Conservation (phyloP, 2,797 vertebrate genomes). For the Falco peregrinus region DNA sequence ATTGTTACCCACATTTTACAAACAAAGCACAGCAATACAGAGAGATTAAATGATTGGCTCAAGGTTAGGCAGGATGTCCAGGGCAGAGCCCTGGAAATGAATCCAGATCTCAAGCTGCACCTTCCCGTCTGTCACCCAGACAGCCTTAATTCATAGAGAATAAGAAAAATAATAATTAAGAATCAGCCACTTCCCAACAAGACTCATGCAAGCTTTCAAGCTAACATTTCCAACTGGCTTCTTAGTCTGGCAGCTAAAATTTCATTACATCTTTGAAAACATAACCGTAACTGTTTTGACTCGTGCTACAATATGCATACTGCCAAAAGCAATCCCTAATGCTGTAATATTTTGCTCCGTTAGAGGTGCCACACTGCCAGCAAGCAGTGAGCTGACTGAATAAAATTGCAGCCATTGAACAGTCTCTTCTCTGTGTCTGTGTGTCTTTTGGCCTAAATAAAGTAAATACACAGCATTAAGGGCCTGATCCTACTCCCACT, state of each 20-base stretch:
- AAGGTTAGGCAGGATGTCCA: not conserved
- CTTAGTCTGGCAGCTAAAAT: conserved; percentile 6
- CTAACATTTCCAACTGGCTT: not conserved
- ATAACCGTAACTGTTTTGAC: not conserved
- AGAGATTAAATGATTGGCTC: not conserved
- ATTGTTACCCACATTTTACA: not conserved
- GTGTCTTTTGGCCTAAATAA: conserved; percentile 52
- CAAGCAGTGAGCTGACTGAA: not conserved
- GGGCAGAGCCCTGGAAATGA: not conserved
- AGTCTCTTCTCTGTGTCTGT: conserved; percentile 50
- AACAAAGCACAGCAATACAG: not conserved
- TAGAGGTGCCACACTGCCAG: conserved; percentile 1
- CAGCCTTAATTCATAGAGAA: not conserved
- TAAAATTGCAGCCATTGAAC: conserved; percentile 16
- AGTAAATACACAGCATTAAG: conserved; percentile 41
- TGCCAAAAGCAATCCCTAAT: not conserved
- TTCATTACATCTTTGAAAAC: conserved; percentile 38
- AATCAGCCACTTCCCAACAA: not conserved
- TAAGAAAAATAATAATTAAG: not conserved
- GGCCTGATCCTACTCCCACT: conserved; percentile 42
- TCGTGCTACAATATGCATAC: not conserved
- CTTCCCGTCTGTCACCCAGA: not conserved
- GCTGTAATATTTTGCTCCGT: not conserved
- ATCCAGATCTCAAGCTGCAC: not conserved
- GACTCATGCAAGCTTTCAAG: not conserved